phyloP scores from a whole-genome alignment of 2,888 invertebrate species.

The Eremobia ochroleuca region DNA sequence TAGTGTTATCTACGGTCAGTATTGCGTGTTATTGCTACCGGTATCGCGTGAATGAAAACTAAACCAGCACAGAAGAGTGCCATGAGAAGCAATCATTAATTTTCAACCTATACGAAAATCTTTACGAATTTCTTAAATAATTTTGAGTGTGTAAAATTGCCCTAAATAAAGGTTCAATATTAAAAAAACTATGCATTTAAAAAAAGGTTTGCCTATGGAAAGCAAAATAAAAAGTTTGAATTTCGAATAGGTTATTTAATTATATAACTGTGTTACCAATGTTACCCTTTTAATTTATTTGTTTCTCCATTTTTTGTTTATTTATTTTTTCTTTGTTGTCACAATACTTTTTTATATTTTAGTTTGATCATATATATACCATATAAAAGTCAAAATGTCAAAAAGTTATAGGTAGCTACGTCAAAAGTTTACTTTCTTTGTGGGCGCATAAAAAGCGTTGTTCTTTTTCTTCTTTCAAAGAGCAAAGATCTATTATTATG shows the following conservation, averaged over 20 bases:
- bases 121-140: neutral
- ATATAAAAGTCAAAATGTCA: conserved; percentile 8
- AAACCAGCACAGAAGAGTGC: conserved; percentile 37
- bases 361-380: neutral
- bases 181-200: neutral
- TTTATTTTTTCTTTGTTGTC: neutral
- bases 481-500: conserved; percentile 66
- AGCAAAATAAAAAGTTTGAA: neutral
- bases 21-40: conserved; percentile 60
- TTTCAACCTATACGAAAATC: conserved; percentile 2
- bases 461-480: conserved; percentile 69
- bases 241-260: neutral
- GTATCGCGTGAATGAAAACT: conserved; percentile 52
- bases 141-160: neutral
- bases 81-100: conserved; percentile 47
- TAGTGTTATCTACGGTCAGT: conserved; percentile 43
- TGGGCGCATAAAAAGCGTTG: conserved; percentile 43
- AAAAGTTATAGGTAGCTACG: neutral
- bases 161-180: neutral
- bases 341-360: neutral
- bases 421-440: conserved; percentile 51
- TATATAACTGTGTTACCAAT: neutral
- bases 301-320: neutral
- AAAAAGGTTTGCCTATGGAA: neutral
- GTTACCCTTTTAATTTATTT: neutral